Evolutionary conservation across 2,888 invertebrate species (phyloP), one percentile per base, ranked within the genome.

Genomic region (Azorinus chamasolen): DNA sequence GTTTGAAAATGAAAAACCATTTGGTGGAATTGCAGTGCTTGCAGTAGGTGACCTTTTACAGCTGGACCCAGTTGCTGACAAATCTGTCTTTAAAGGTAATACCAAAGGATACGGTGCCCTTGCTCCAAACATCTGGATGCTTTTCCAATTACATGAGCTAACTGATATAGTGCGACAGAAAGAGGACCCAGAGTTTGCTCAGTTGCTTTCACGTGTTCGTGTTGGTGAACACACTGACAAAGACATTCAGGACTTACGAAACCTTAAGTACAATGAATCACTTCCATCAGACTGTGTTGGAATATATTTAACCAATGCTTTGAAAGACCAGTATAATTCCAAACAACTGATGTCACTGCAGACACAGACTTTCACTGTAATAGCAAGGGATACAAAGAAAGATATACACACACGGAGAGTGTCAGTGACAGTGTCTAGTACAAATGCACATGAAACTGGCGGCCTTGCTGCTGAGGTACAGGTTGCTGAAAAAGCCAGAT

Each of bases 31-130:
- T 16, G 76, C 79, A 12, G 48, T 77, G 12, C 58, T 77, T 2
- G 73, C 75, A 8, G 73, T 81, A 41, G 83, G 80, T 20, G 80
- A 83, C 45, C 58, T 76, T 1, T 22, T 81, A 12, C 78, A 80
- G 62, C 41, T 69, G 2, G 58, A 70, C 46, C 79, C 70, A 25
- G 75, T 79, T 1, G 68, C 61, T 18, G 58, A 79, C 46, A 46
- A 46, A 20, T 50, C 71, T n/a, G 68, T 79, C 5, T 79, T 53
- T 43, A 65, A 27, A 27, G 46, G 14, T 24, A 18, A 24, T 16
- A 25, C 55, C 18, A 14, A 22, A 20, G 79, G 79, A 24, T 71
- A 74, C 54, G 57, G 22, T 18, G 66, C 66, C 39, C 41, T 79
- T 18, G 63, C 59, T 14, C 20, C 46, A 14, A 53, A 54, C 8